Percentiles rank a stretch among this genome's conserved stretches.
These are phyloP conservation scores for Formica selysi DNA, from an alignment of 1,140 invertebrate genomes.

Conservation along the genomic window DNA sequence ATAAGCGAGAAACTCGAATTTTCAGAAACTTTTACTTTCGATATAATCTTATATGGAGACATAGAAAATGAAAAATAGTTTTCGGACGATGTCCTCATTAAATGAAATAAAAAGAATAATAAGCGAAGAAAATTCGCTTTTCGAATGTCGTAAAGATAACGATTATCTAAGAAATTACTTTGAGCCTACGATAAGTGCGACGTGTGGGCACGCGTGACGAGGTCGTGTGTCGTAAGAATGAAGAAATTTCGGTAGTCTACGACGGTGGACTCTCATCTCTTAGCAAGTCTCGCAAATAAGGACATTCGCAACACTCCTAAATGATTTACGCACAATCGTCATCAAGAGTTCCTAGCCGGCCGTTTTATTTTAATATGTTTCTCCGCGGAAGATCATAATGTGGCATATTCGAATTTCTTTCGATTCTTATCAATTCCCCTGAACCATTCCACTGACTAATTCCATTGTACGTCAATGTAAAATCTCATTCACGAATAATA, in stretches of 20 bases:
- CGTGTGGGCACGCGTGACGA: background rate
- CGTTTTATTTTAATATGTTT: background rate
- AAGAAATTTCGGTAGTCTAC: background rate
- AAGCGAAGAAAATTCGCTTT: background rate
- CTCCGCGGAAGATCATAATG: background rate
- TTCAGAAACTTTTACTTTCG: too few species aligned
- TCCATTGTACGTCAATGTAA: background rate
- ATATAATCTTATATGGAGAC: too few species aligned
- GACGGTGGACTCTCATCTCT: background rate
- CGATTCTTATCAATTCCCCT: background rate
- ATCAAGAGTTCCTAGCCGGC: too few species aligned
- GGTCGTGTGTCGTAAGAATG: background rate
- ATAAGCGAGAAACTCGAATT: too few species aligned
- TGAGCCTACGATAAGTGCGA: too few species aligned
- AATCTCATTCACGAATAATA: background rate
- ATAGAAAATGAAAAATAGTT: background rate
- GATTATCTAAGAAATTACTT: too few species aligned
- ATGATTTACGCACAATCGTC: constrained; percentile 3
- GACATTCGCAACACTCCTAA: background rate
- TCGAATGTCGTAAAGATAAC: too few species aligned
- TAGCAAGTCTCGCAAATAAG: background rate
- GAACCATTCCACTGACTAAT: background rate
- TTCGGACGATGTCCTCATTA: background rate
- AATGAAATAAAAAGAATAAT: background rate
- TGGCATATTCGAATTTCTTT: background rate